phyloP scores from a whole-genome alignment of 1,140 invertebrate genomes.

The Tetramorium alpestre region DNA sequence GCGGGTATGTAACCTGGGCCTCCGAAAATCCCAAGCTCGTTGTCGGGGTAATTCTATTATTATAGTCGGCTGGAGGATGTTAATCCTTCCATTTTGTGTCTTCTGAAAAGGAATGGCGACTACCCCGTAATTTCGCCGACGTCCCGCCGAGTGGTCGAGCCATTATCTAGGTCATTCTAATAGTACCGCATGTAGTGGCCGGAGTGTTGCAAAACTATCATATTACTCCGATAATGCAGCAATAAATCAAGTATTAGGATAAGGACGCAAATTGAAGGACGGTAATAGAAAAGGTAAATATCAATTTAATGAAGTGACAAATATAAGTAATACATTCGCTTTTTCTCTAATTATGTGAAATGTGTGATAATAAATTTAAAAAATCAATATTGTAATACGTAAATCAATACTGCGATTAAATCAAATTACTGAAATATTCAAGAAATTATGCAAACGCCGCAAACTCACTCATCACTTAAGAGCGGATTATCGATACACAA shows the following conservation, averaged over 20 bases:
- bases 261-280: neutral
- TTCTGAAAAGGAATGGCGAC: constrained; percentile 32
- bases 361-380: neutral
- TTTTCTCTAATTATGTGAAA: neutral
- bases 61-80: constrained; percentile 57
- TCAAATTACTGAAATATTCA: neutral
- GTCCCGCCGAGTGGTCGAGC: neutral
- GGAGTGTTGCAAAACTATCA: constrained; percentile 1
- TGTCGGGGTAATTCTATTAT: constrained; percentile 62
- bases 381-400: neutral
- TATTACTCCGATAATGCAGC: neutral
- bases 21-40: constrained; percentile 52
- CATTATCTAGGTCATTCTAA: constrained; percentile 38
- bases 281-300: neutral
- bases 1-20: constrained; percentile 31
- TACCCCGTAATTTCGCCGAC: constrained; percentile 19
- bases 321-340: neutral
- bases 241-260: neutral
- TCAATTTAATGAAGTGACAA: neutral
- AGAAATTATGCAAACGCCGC: neutral
- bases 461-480: neutral
- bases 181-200: neutral
- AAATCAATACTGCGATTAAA: neutral
- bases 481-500: neutral
- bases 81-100: constrained; percentile 59